Conservation (phyloP, 2,888 invertebrate species). For the Diadromus collaris region DNA sequence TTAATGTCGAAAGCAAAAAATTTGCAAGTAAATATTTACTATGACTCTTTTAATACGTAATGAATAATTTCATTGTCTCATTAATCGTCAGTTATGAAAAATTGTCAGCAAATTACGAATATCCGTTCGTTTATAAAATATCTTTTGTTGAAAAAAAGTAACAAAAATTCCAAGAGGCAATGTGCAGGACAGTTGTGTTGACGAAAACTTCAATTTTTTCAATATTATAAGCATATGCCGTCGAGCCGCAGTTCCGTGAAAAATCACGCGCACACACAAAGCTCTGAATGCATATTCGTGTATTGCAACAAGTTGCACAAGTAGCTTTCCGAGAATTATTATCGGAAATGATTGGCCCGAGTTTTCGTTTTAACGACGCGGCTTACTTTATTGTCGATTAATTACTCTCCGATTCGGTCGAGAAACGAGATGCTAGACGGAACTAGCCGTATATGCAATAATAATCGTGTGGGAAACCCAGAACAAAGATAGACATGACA, state of each 20-base stretch:
- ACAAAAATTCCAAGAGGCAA: background rate
- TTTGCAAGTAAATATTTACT: background rate
- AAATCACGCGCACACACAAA: background rate
- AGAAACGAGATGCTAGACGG: background rate
- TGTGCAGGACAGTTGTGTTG: no score
- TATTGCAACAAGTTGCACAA: constrained; percentile 37
- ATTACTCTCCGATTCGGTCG: background rate
- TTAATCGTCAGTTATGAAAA: no score
- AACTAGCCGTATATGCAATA: background rate
- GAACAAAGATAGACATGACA: constrained; percentile 25
- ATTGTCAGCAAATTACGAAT: no score
- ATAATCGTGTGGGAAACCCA: constrained; percentile 11
- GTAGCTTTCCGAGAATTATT: constrained; percentile 14
- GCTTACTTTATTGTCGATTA: background rate
- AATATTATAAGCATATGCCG: background rate
- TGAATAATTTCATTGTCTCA: background rate
- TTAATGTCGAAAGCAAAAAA: background rate
- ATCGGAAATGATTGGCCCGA: background rate
- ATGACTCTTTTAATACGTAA: no score
- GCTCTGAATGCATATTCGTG: background rate
- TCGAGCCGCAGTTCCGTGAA: background rate
- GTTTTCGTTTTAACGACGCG: background rate
- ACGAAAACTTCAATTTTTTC: background rate
- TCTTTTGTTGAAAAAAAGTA: background rate
- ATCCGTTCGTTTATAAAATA: no score